These are phyloP conservation scores for Luscinia megarhynchos DNA, from an alignment of 2,797 vertebrate genomes.

Conservation along the genomic window DNA sequence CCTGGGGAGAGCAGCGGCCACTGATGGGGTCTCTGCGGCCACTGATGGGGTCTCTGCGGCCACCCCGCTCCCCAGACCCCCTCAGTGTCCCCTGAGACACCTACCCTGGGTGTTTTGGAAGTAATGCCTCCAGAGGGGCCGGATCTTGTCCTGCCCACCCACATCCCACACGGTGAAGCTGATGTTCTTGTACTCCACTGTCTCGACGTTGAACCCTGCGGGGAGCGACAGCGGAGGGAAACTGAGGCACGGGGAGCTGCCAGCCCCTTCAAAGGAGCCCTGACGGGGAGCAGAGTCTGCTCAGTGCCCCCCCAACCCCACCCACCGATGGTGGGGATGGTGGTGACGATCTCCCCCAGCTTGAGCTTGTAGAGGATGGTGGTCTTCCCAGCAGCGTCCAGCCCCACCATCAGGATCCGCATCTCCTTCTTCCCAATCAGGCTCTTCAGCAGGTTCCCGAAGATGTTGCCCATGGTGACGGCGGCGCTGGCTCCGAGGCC, in stretches of 20 bases:
- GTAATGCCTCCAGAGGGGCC: conserved; percentile 97
- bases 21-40: background rate
- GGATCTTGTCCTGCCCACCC: conserved; percentile 98
- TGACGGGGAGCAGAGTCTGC: background rate
- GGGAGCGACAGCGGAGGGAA: background rate
- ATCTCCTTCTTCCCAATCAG: conserved; percentile 98
- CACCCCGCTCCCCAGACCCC: accelerated
- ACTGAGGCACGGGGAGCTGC: background rate
- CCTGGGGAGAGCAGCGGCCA: conserved; percentile 66
- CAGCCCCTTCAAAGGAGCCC: background rate
- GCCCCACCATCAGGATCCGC: conserved; percentile 97
- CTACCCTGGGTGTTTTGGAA: conserved; percentile 98
- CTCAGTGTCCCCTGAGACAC: accelerated
- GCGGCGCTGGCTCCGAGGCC: conserved; percentile 37
- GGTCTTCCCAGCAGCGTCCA: conserved; percentile 96
- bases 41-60: background rate
- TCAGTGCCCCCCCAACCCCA: background rate
- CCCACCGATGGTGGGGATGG: conserved; percentile 96
- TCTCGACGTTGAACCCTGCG: conserved; percentile 95
- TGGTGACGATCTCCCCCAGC: conserved; percentile 96
- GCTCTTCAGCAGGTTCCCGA: conserved; percentile 93
- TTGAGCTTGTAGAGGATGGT: conserved; percentile 98
- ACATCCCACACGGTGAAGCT: conserved; percentile 99
- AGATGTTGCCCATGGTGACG: conserved; percentile 93
- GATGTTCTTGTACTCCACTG: conserved; percentile 98